These are phyloP conservation scores for Taenaris catops DNA, from an alignment of 2,888 invertebrate species.

Conservation along the genomic window DNA sequence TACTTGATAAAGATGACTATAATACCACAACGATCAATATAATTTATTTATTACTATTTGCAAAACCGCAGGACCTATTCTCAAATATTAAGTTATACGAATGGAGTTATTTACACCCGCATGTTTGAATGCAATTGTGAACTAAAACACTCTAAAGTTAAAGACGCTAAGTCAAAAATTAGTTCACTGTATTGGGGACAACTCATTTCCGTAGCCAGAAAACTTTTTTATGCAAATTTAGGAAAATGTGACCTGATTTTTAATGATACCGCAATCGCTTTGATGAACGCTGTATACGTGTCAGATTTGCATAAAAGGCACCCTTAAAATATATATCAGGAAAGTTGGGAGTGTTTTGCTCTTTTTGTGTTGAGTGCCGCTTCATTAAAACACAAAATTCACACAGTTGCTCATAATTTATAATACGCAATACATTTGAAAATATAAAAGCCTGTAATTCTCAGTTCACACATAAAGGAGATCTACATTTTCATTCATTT, in stretches of 20 bases:
- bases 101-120: no score
- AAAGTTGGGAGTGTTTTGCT: constrained; percentile 13
- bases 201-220: constrained; percentile 35
- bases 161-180: constrained; percentile 42
- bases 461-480: no score
- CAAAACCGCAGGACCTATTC: no score
- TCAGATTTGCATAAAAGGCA: constrained; percentile 21
- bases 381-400: constrained; percentile 3
- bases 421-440: no score
- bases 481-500: no score
- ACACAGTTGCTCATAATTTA: not conserved
- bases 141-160: no score
- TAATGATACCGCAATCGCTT: constrained; percentile 72
- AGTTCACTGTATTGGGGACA: constrained; percentile 48
- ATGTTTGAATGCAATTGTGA: no score
- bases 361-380: constrained; percentile 8
- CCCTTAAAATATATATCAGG: constrained; percentile 17
- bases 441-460: no score
- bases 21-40: no score
- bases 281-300: constrained; percentile 46
- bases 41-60: no score
- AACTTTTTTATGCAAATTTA: constrained; percentile 74
- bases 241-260: constrained; percentile 68
- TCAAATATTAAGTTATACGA: no score
- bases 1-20: no score